phyloP scores from a whole-genome alignment of 2,113 vertebrate species.

The Copsychus sechellarum region DNA sequence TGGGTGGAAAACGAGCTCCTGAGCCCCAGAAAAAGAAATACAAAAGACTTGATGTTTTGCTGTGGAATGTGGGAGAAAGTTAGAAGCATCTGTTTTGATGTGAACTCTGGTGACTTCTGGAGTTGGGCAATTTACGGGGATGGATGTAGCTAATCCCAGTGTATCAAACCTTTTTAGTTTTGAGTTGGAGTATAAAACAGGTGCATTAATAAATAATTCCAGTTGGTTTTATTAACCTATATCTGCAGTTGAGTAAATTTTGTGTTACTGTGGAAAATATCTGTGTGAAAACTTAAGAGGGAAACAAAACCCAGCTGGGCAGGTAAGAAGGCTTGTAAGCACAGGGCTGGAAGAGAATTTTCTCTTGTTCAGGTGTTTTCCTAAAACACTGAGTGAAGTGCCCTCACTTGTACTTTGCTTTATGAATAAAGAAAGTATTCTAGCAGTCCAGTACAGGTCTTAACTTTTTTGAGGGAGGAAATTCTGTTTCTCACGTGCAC shows the following conservation, averaged over 20 bases:
- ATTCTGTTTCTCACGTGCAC: background rate
- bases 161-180: background rate
- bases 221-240: background rate
- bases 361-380: background rate
- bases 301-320: background rate
- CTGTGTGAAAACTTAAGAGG: background rate
- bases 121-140: accelerated
- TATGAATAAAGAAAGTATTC: background rate
- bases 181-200: background rate
- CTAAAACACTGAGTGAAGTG: accelerated
- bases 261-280: background rate
- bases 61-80: background rate
- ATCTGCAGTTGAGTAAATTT: background rate
- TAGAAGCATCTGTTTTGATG: background rate
- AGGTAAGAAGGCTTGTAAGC: background rate
- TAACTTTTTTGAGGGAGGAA: background rate
- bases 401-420: background rate
- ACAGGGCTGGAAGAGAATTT: background rate
- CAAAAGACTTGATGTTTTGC: background rate
- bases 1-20: background rate
- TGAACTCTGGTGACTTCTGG: background rate
- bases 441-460: background rate
- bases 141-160: background rate
- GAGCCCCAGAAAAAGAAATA: background rate
- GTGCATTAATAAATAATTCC: background rate